phyloP scores from a whole-genome alignment of 2,888 invertebrate species.

The Drosophila imparisetae region DNA sequence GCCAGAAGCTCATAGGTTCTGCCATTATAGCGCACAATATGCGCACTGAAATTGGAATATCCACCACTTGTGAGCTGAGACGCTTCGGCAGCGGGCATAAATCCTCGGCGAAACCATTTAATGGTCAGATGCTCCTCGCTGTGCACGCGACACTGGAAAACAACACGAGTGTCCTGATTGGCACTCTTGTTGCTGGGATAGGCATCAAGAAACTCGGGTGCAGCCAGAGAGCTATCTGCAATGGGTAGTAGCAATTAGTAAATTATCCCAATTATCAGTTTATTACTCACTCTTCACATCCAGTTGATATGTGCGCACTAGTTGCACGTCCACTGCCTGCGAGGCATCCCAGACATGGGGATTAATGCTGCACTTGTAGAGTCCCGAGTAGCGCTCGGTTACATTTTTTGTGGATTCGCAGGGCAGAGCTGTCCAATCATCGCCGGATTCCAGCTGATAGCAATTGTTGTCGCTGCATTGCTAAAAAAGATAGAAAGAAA shows the following conservation, averaged over 20 bases:
- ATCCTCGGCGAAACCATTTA: constrained; percentile 82
- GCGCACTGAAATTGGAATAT: constrained; percentile 72
- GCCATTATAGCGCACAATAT: constrained; percentile 80
- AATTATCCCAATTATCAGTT: neutral
- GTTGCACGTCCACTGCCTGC: constrained; percentile 79
- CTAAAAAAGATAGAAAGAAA: constrained; percentile 45
- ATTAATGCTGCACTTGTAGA: constrained; percentile 83
- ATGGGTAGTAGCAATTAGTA: neutral
- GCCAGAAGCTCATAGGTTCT: constrained; percentile 80
- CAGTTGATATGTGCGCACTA: constrained; percentile 83
- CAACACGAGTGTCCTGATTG: constrained; percentile 71
- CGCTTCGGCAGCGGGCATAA: constrained; percentile 32
- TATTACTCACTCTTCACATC: constrained; percentile 81
- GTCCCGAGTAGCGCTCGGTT: constrained; percentile 83
- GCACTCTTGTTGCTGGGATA: constrained; percentile 80
- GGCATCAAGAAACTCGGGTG: constrained; percentile 82
- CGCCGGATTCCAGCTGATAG: constrained; percentile 57
- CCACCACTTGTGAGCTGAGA: constrained; percentile 17
- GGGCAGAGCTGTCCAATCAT: constrained; percentile 80
- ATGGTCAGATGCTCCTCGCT: constrained; percentile 83
- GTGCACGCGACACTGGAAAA: constrained; percentile 83
- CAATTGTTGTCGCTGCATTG: constrained; percentile 82
- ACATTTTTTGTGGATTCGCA: constrained; percentile 81
- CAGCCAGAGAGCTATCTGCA: constrained; percentile 74
- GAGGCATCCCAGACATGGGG: constrained; percentile 74